Evolutionary conservation across 37 sponge, comb jelly and placozoan genomes (phyloP), one percentile per base, ranked within the genome.

Genomic region (Aphrocallistes beatrix): DNA sequence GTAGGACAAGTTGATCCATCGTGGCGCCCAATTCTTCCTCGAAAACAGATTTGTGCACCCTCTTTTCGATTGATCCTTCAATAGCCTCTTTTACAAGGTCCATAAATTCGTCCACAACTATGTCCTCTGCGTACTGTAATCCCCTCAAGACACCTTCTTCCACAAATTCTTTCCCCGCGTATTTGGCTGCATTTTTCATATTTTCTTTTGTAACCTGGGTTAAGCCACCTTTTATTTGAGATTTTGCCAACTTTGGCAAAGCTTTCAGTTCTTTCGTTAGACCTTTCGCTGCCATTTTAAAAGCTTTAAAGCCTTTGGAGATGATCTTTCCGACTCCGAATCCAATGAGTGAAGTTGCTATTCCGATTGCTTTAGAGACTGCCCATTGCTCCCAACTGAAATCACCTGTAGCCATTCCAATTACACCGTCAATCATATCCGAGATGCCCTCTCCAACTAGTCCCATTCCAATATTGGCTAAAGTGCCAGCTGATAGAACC

Each of bases 381-480:
- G 40, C 86, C 86, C 86, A 85, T 8, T 85, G 45, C 34, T 34
- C 25, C 25, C 13, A 23, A 37, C 32, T 23, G n/a, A 60, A 85
- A 8, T 85, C 81, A 6, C 86, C 86, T 39, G 86, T 85, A 0
- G 81, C 36, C 86, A 85, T 85, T 23, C 86, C 86, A 3, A 38
- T 19, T 0, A 37, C 34, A 37, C 86, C 86, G 10, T 85, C 86
- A 69, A 85, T 81, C 50, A 32, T 36, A 36, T 85, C 86, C 23
- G 86, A 85, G 16, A 85, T 37, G 9, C 86, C 86, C 38, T 85
- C 86, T 51, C 37, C 39, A 25, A 85, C 40, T 0, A 85, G 42
- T 37, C 81, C 81, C 86, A 85, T 85, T 37, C 86, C 86, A 85
- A 85, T 25, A 0, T 3, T 1, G 25, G 81, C 37, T 23, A 9